These are phyloP conservation scores for Cervus canadensis DNA, from an alignment of 2,113 vertebrate genomes.

Conservation along the genomic window DNA sequence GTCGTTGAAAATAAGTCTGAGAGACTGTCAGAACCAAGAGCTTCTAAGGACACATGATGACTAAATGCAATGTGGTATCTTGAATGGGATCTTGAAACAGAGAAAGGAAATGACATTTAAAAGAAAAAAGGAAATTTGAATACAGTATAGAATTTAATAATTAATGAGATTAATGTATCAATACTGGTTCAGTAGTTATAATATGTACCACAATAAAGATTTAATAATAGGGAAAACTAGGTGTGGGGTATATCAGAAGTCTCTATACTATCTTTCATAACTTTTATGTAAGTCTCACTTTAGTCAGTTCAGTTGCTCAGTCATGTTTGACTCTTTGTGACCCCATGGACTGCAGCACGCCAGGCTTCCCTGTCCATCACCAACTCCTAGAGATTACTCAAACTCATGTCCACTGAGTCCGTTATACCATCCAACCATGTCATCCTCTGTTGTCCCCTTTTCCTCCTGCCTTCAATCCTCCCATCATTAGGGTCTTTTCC, in stretches of 20 bases:
- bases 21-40: not conserved
- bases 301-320: not conserved
- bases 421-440: not conserved
- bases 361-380: not conserved
- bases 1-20: not conserved
- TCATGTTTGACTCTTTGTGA: rapidly evolving
- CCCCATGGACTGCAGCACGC: not conserved
- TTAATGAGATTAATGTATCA: not conserved
- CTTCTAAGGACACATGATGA: not conserved
- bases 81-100: not conserved
- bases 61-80: not conserved
- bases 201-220: not conserved
- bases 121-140: not conserved
- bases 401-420: not conserved
- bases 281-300: not conserved
- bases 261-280: not conserved
- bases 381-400: not conserved
- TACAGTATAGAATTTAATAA: not conserved
- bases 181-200: not conserved
- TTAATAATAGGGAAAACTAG: not conserved
- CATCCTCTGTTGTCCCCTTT: not conserved
- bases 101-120: not conserved
- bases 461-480: not conserved
- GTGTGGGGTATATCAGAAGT: not conserved
- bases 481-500: not conserved